phyloP scores from a whole-genome alignment of 2,797 vertebrate genomes.

The Sternotherus odoratus region DNA sequence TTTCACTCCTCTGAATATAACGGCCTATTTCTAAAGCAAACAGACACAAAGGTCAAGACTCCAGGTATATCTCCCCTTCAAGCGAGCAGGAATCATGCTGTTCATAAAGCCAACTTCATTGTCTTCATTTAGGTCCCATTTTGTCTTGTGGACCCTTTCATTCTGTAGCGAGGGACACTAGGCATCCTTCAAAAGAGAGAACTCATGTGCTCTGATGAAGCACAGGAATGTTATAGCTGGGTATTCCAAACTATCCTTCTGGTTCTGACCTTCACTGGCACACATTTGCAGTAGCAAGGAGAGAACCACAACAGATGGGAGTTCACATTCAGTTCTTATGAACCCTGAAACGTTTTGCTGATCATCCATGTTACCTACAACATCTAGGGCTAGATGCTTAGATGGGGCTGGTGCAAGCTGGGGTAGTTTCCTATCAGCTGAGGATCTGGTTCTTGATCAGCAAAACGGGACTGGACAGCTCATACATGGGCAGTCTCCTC shows the following conservation, averaged over 20 bases:
- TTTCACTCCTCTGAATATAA: not conserved
- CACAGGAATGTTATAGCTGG: not conserved
- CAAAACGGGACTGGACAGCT: not conserved
- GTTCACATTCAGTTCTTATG: not conserved
- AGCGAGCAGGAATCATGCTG: not conserved
- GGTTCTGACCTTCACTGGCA: not conserved
- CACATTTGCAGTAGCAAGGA: not conserved
- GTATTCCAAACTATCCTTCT: not conserved
- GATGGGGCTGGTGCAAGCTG: not conserved
- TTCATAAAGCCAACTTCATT: constrained; percentile 15
- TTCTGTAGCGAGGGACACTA: not conserved
- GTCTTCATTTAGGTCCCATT: not conserved
- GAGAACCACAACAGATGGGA: not conserved
- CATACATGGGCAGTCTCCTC: not conserved
- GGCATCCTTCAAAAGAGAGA: not conserved
- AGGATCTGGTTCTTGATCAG: not conserved
- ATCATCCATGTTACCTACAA: not conserved
- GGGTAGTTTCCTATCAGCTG: accelerated
- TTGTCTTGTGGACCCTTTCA: not conserved
- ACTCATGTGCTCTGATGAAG: constrained; percentile 7
- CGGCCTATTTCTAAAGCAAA: accelerated
- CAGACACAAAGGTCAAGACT: not conserved
- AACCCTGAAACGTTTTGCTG: not conserved
- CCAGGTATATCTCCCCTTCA: not conserved
- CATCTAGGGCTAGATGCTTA: not conserved